Conservation (phyloP, 92 coral and sea anemone genomes). For the Paragorgia papillata region DNA sequence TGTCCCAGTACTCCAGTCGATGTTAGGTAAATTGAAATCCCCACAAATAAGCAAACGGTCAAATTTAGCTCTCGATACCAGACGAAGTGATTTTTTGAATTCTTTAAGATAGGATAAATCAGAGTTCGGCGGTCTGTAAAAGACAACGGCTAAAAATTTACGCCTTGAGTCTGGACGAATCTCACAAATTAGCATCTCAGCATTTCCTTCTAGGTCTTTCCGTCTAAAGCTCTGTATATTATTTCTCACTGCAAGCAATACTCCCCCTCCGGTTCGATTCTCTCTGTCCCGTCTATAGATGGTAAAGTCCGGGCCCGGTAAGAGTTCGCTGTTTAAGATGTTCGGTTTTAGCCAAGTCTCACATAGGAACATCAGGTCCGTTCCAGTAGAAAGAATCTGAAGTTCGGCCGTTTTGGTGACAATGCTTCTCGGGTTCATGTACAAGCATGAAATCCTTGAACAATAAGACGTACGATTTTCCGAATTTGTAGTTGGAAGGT, state of each 20-base stretch:
- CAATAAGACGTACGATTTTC: too few species aligned
- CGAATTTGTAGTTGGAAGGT: too few species aligned
- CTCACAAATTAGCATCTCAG: conserved; percentile 39
- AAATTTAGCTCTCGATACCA: conserved; percentile 26
- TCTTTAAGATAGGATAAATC: conserved; percentile 42
- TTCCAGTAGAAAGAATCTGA: conserved; percentile 44
- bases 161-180: conserved; percentile 34
- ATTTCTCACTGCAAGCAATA: conserved; percentile 38
- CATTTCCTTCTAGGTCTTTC: conserved; percentile 36
- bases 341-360: conserved; percentile 38
- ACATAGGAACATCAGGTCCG: conserved; percentile 53
- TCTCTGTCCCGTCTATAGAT: conserved; percentile 48
- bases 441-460: conserved; percentile 5
- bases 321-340: conserved; percentile 38
- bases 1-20: conserved; percentile 43
- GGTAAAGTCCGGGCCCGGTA: conserved; percentile 38
- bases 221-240: conserved; percentile 38
- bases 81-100: conserved; percentile 39
- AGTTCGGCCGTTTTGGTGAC: conserved; percentile 59
- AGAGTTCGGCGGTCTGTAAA: conserved; percentile 44
- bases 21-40: conserved; percentile 34
- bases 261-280: conserved; percentile 40
- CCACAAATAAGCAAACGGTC: conserved; percentile 38
- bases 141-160: conserved; percentile 44
- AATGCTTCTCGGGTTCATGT: conserved; percentile 57